These are phyloP conservation scores for Macroramphosus scolopax DNA, from an alignment of 2,797 vertebrate genomes.

Conservation along the genomic window DNA sequence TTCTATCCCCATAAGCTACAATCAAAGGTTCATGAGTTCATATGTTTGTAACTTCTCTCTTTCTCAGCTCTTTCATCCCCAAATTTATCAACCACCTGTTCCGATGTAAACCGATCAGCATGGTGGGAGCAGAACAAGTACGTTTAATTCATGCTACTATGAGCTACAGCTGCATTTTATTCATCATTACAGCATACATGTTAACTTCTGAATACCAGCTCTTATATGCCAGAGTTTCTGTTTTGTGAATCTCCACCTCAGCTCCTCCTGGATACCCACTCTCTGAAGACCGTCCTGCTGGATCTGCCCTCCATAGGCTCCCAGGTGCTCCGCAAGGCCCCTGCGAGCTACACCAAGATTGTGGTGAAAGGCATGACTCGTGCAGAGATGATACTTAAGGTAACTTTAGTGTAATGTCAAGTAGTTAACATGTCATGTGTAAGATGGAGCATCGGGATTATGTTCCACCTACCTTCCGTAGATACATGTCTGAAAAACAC, in stretches of 20 bases:
- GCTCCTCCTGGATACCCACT: constrained; percentile 97
- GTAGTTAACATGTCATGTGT: constrained; percentile 1
- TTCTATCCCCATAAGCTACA: not conserved
- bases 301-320: constrained; percentile 98
- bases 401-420: constrained; percentile 42
- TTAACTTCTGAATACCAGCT: no score
- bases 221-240: not conserved
- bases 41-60: constrained; percentile 16
- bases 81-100: constrained; percentile 99
- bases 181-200: no score
- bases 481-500: constrained; percentile 36
- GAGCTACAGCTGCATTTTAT: no score
- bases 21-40: constrained; percentile 7
- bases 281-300: constrained; percentile 94
- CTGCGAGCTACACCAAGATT: constrained; percentile 98
- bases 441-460: no score
- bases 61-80: constrained; percentile 93
- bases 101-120: constrained; percentile 98
- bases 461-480: not conserved
- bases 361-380: constrained; percentile 99
- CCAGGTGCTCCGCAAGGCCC: constrained; percentile 95
- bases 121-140: constrained; percentile 99
- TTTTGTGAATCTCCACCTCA: constrained; percentile 51
- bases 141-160: constrained; percentile 36
- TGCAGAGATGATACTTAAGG: constrained; percentile 99